These are phyloP conservation scores for Sebastes diaconus DNA, from an alignment of 2,797 vertebrate species.

Conservation along the genomic window DNA sequence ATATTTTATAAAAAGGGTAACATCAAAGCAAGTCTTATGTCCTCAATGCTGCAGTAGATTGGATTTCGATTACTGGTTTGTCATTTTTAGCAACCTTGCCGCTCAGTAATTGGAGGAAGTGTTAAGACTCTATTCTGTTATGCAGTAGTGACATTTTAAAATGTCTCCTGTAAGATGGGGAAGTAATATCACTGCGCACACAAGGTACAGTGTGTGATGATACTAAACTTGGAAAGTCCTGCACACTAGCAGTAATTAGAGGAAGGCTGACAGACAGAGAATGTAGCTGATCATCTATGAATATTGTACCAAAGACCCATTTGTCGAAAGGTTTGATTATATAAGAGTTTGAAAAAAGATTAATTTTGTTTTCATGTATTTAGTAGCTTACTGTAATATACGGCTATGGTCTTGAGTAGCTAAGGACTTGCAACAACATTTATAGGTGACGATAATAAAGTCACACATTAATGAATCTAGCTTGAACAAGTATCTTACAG, in stretches of 20 bases:
- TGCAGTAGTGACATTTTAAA: conserved; percentile 48
- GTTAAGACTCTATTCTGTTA: neutral
- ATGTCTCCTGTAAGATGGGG: conserved; percentile 5
- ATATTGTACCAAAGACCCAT: neutral
- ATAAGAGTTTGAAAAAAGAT: neutral
- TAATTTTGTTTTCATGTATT: neutral
- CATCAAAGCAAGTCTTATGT: neutral
- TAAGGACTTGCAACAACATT: neutral
- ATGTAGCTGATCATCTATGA: neutral
- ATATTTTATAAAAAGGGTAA: neutral
- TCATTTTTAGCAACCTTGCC: conserved; percentile 14
- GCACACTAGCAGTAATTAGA: neutral
- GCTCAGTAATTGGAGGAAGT: conserved; percentile 9
- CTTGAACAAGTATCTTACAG: neutral
- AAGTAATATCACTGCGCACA: conserved; percentile 1
- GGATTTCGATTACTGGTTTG: conserved; percentile 17
- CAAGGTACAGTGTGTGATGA: neutral
- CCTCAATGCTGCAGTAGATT: neutral
- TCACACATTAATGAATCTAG: neutral
- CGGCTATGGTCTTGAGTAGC: neutral
- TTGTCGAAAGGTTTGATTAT: neutral
- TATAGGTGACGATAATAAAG: neutral
- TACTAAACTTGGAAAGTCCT: neutral
- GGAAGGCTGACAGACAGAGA: neutral
- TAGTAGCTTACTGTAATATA: neutral